These are phyloP conservation scores for Centropyge bicolor DNA, from an alignment of 2,797 vertebrate species.

Conservation along the genomic window DNA sequence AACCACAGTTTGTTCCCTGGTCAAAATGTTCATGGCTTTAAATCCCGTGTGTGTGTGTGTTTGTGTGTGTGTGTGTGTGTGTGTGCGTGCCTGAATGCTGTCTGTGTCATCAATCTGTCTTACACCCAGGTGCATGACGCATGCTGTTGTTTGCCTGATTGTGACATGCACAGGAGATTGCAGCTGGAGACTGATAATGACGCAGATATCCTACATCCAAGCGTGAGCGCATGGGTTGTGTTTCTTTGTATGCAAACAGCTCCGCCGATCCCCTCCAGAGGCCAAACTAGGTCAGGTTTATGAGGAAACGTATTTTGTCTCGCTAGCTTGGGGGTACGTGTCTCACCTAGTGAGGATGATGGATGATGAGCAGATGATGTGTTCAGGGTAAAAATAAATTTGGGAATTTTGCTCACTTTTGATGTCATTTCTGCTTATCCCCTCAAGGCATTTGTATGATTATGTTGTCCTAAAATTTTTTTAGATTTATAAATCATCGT, in stretches of 20 bases:
- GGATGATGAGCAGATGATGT: slow-evolving; percentile 41
- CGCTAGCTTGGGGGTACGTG: slow-evolving; percentile 25
- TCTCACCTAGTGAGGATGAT: slow-evolving; percentile 35
- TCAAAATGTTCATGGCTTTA: slow-evolving; percentile 36
- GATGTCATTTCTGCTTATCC: slow-evolving; percentile 10
- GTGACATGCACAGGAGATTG: slow-evolving; percentile 55
- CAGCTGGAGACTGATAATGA: slow-evolving; percentile 51
- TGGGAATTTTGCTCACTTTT: slow-evolving; percentile 21
- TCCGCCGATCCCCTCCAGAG: slow-evolving; percentile 32
- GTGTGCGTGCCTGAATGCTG: slow-evolving; percentile 39
- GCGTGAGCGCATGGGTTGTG: slow-evolving; percentile 9
- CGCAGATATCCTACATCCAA: slow-evolving; percentile 29
- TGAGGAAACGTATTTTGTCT: slow-evolving; percentile 34
- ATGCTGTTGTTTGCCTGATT: slow-evolving; percentile 55
- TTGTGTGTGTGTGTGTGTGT: slow-evolving; percentile 41
- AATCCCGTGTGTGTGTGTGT: slow-evolving; percentile 47
- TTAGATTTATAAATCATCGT: background rate
- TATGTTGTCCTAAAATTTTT: background rate
- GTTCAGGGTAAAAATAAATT: slow-evolving; percentile 10
- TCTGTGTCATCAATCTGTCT: slow-evolving; percentile 54
- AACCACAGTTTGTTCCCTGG: slow-evolving; percentile 11
- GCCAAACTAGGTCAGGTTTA: slow-evolving; percentile 51
- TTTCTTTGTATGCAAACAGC: slow-evolving; percentile 42
- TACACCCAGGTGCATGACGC: slow-evolving; percentile 42
- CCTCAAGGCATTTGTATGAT: background rate